Evolutionary conservation across 2,113 vertebrate species (phyloP), one percentile per base, ranked within the genome.

Genomic region (Ceyx margarethae): DNA sequence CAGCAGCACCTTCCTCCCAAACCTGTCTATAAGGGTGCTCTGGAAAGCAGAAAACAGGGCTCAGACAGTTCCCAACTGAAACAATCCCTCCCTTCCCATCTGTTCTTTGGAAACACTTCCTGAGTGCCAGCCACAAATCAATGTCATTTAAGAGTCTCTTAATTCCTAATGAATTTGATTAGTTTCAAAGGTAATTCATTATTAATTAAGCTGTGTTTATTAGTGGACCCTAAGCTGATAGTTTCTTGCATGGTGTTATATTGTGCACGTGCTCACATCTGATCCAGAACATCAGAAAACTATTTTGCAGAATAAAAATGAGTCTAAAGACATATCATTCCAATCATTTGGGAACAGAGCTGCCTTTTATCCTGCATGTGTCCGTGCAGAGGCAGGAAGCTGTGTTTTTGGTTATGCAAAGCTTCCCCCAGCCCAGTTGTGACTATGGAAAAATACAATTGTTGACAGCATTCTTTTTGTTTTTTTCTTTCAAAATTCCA

Each of bases 1-100:
- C 5, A 98, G 96, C 85, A 98, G 94, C 72, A 95, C 95, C 91
- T 97, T 98, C 81, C 98, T 95, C 56, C 98, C 98, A 48, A 96
- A 96, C 13, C 93, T 94, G 35, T 98, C 98, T 61, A 98, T 98
- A 11, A 98, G 85, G 53, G 98, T 97, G 78, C 96, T 97, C 98
- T 98, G 94, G 28, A 48, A 92, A 57, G 60, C n/a, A 94, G 20
- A 89, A 94, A 45, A 11, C 56, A 57, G 0, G 0, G 31, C 6
- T 56, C 9, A 13, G 33, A 42, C 57, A 40, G 12, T 16, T 75
- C 72, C 61, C 62, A 57, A 43, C 76, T 43, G 26, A 56, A 76
- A n/a, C 8, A 23, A 45, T 37, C 54, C 40, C 14, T 91, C 11
- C 48, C n/a, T 9, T 79, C 25, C 29, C 45, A 6, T 11, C 7